Evolutionary conservation across 1,140 invertebrate species (phyloP), one percentile per base, ranked within the genome.

Genomic region (Lerema accius): DNA sequence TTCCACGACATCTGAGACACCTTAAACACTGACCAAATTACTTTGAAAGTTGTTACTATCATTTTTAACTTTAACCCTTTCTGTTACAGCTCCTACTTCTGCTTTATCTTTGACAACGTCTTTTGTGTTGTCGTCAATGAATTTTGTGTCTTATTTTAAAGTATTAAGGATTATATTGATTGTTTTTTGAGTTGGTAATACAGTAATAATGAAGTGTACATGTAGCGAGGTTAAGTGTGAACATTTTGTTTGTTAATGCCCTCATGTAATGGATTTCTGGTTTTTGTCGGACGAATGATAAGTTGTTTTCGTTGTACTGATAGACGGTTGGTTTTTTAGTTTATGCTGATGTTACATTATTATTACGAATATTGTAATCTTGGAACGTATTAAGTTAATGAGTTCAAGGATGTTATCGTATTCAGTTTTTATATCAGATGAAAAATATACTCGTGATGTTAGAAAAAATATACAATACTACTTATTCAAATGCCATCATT

Each of bases 201-300:
- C 15, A 60, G 71, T 80, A 84, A 86, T 89, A 89, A 89, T 89
- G 82, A 89, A 78, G 67, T 73, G 75, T 81, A 80, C 76, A 69
- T 59, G 80, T 80, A 85, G 82, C 84, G 82, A 89, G 84, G 82
- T 89, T 86, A 89, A 89, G 86, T 89, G 86, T 86, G 80, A 86
- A 89, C 86, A 86, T 86, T n/a, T 89, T 89, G 86, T 89, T 85
- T 84, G 84, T 86, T 86, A 86, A 89, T 86, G 82, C 79, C 63
- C 74, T 73, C 61, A 66, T 77, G 70, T 83, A 79, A 80, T 79
- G 76, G 76, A 78, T 77, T 82, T 73, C 66, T 82, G 73, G 67
- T 71, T 78, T 77, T 84, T 80, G 72, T 76, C 58, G 55, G 67
- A 46, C 64, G 62, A 64, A 74, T 78, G 82, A 84, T 84, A 82